Percentiles rank a stretch among this genome's conserved stretches.
Conservation (phyloP, 2,888 invertebrate genomes). For the Ommatoiulus sabulosus region DNA sequence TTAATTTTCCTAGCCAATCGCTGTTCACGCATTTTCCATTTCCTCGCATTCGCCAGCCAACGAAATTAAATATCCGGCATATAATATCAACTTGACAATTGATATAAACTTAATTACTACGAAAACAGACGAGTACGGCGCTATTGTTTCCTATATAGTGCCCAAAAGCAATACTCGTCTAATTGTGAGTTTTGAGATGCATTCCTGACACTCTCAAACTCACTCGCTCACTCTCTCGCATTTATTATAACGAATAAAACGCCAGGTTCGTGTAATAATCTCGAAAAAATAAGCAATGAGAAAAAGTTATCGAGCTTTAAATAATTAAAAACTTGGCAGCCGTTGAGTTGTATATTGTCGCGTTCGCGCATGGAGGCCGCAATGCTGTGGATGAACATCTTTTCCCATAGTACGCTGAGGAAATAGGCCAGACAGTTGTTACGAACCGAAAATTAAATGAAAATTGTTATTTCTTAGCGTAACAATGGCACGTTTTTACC, state of each 20-base stretch:
- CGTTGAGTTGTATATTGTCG: too few relatives aligned
- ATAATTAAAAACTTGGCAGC: background rate
- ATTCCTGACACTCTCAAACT: constrained; percentile 19
- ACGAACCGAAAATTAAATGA: too few relatives aligned
- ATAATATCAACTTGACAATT: constrained; percentile 29
- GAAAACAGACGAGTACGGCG: background rate
- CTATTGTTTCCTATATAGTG: background rate
- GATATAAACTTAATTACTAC: constrained; percentile 24
- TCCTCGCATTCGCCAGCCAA: background rate
- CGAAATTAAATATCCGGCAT: constrained; percentile 43
- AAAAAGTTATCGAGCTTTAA: background rate
- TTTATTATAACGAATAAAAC: background rate
- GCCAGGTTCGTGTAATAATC: background rate
- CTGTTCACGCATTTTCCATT: background rate
- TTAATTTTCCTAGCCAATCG: background rate
- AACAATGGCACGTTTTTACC: too few relatives aligned
- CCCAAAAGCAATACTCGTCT: constrained; percentile 8
- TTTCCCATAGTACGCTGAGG: too few relatives aligned
- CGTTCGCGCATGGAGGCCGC: background rate
- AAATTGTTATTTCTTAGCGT: too few relatives aligned
- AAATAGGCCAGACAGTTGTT: too few relatives aligned
- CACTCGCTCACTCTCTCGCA: too few relatives aligned
- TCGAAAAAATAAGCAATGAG: background rate
- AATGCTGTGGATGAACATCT: too few relatives aligned
- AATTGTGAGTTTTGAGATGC: background rate